These are phyloP conservation scores for Nettapus auritus DNA, from an alignment of 2,113 vertebrate species.

Conservation along the genomic window DNA sequence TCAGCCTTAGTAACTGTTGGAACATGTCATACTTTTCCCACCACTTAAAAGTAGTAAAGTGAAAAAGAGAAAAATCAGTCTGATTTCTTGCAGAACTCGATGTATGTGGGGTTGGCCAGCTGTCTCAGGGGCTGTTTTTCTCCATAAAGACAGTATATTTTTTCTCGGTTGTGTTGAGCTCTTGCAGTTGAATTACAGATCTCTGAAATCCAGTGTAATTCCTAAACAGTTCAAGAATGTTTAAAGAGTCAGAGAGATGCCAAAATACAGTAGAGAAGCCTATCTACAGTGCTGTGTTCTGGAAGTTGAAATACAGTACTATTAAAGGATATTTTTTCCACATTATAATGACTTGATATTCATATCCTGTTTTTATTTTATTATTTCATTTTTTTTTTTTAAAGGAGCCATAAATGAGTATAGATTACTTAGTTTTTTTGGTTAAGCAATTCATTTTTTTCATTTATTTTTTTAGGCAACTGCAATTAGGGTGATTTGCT, in stretches of 20 bases:
- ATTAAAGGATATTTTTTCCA: neutral
- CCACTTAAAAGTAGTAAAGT: neutral
- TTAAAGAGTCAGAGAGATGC: neutral
- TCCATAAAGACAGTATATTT: neutral
- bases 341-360: neutral
- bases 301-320: neutral
- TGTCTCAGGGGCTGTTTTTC: neutral
- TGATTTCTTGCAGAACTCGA: fast-evolving
- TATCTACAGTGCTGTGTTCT: neutral
- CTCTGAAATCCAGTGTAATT: neutral
- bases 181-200: neutral
- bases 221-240: neutral
- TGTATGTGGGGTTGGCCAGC: neutral
- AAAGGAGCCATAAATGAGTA: neutral
- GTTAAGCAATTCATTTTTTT: neutral
- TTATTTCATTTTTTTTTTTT: neutral
- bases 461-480: neutral
- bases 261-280: neutral
- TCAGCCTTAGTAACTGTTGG: neutral
- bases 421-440: neutral
- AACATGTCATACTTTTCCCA: neutral
- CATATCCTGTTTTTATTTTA: neutral
- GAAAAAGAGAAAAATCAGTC: neutral
- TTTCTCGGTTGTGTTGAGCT: neutral
- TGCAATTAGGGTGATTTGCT: neutral